Evolutionary conservation across 2,797 vertebrate species (phyloP).

Genomic region (Ataeniobius toweri): DNA sequence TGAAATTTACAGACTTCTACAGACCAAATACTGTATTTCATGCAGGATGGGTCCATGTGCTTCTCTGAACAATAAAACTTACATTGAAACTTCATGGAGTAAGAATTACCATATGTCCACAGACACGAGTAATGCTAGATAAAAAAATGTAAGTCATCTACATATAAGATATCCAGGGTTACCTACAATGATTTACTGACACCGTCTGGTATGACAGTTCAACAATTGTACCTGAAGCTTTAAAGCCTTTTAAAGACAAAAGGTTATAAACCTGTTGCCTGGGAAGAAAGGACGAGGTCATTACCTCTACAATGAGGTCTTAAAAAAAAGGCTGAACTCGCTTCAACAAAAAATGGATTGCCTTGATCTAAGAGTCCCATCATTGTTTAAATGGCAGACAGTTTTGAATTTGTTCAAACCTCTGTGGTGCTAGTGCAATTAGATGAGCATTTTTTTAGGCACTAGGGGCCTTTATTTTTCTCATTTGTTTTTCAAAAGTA

Average conservation of each 20-base stretch:
- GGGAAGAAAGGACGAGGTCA: slow-evolving; percentile 9
- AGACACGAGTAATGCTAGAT: not conserved
- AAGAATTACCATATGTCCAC: not conserved
- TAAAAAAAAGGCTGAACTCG: not conserved
- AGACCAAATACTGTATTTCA: no score
- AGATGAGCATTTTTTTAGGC: not conserved
- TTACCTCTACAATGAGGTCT: slow-evolving; percentile 10
- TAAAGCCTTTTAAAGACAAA: slow-evolving; percentile 5
- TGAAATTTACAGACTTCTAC: no score
- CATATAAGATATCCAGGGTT: not conserved
- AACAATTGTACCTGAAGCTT: not conserved
- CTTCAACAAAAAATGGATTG: not conserved
- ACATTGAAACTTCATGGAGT: not conserved
- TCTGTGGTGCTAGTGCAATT: not conserved
- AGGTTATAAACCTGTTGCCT: slow-evolving; percentile 2
- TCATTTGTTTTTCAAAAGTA: no score
- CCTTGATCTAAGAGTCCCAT: slow-evolving; percentile 2
- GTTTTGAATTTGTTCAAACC: not conserved
- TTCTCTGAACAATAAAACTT: no score
- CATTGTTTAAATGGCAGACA: slow-evolving; percentile 14
- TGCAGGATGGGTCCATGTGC: no score
- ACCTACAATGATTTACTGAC: slow-evolving; percentile 5
- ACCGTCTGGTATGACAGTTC: not conserved
- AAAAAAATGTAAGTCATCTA: slow-evolving; percentile 2
- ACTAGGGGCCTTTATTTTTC: no score